Evolutionary conservation across 2,797 vertebrate genomes (phyloP).

Genomic region (Propithecus deckenii): DNA sequence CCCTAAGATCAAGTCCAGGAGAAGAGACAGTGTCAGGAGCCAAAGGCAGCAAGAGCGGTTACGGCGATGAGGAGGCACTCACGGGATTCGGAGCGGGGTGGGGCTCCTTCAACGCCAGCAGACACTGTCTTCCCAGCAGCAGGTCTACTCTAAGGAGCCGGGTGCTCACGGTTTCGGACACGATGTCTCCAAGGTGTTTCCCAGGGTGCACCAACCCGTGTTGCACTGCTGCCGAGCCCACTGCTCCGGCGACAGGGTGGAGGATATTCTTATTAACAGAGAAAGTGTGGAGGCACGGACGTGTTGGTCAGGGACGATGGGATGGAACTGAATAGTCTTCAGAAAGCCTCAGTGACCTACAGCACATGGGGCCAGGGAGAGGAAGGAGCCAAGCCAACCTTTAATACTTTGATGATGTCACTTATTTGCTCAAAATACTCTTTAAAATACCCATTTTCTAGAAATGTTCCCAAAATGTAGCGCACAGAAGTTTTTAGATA

Average conservation of each 20-base stretch:
- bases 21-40: background rate
- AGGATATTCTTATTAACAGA: background rate
- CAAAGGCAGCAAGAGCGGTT: too few species aligned
- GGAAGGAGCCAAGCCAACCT: background rate
- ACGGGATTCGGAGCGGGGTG: too few species aligned
- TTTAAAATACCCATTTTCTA: background rate
- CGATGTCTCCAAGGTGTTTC: background rate
- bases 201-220: accelerated
- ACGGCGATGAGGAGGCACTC: background rate
- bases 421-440: background rate
- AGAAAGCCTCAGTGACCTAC: background rate
- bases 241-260: background rate
- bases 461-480: background rate
- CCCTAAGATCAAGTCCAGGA: background rate
- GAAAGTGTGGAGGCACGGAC: background rate
- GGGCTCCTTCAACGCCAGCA: background rate
- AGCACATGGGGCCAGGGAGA: background rate
- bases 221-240: background rate
- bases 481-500: background rate
- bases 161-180: background rate
- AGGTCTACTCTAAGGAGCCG: background rate
- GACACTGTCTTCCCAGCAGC: background rate
- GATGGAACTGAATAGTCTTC: background rate
- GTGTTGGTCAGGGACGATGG: background rate
- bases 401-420: background rate